Evolutionary conservation across 1,140 invertebrate genomes (phyloP).

Genomic region (Cydia splendana): DNA sequence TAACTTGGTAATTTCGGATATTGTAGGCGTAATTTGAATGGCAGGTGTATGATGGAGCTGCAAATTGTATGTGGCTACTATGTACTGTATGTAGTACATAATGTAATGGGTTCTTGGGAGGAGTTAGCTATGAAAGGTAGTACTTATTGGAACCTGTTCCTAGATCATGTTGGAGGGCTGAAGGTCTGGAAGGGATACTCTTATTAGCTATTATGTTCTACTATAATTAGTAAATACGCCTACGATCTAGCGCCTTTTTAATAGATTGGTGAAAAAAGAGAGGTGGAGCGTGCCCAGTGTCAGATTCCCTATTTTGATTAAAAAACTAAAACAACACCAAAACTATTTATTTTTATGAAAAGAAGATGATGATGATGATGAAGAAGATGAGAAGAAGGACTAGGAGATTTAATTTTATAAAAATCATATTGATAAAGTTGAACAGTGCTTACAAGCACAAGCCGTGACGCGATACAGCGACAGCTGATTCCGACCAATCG

Average conservation of each 20-base stretch:
- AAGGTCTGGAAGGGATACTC: neutral
- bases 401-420: too few species aligned
- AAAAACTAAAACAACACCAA: too few species aligned
- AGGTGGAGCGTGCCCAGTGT: too few species aligned
- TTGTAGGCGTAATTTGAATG: slow-evolving; percentile 68
- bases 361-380: too few species aligned
- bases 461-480: too few species aligned
- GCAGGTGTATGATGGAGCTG: slow-evolving; percentile 60
- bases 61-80: slow-evolving; percentile 38
- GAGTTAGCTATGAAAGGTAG: slow-evolving; percentile 18
- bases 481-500: too few species aligned
- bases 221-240: neutral
- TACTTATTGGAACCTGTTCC: slow-evolving; percentile 11
- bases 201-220: neutral
- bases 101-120: slow-evolving; percentile 12
- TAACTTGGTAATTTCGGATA: slow-evolving; percentile 37
- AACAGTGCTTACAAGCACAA: too few species aligned
- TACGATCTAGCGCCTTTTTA: neutral
- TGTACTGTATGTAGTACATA: slow-evolving; percentile 28
- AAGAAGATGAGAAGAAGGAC: too few species aligned
- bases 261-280: neutral
- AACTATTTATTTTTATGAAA: too few species aligned
- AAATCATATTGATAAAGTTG: too few species aligned
- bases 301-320: too few species aligned
- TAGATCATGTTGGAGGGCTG: neutral